phyloP scores from a whole-genome alignment of 2,888 invertebrate species.

The Liposcelis brunnea region DNA sequence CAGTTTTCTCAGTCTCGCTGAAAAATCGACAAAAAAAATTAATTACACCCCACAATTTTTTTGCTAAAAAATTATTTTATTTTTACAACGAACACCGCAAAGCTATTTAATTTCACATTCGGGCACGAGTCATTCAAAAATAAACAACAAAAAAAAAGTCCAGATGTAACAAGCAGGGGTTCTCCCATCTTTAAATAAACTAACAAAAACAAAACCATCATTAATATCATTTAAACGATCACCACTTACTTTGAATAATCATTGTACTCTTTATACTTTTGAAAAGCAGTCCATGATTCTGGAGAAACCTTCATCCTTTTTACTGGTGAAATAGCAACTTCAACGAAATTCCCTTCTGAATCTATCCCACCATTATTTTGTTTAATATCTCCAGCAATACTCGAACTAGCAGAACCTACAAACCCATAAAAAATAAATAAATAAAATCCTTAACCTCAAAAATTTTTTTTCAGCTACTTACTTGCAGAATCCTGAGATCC shows the following conservation, averaged over 20 bases:
- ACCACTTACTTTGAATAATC: background rate
- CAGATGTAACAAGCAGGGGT: background rate
- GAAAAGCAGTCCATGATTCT: background rate
- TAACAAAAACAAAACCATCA: too few species aligned
- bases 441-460: too few species aligned
- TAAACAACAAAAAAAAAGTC: background rate
- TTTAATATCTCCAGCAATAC: too few species aligned
- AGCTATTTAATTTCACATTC: background rate
- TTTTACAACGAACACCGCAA: background rate
- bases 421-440: too few species aligned
- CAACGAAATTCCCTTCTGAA: background rate
- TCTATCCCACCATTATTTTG: too few species aligned
- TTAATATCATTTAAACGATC: too few species aligned
- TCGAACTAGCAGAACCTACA: too few species aligned
- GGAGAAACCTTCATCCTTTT: conserved; percentile 7
- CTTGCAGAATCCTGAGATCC: too few species aligned
- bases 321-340: background rate
- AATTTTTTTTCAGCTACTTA: too few species aligned
- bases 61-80: too few species aligned
- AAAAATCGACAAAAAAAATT: conserved; percentile 18
- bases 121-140: background rate
- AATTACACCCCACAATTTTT: background rate
- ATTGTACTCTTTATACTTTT: background rate
- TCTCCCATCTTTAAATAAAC: background rate
- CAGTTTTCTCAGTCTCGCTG: conserved; percentile 79